Evolutionary conservation across 2,888 invertebrate genomes (phyloP).

Genomic region (Ichneumon xanthorius): DNA sequence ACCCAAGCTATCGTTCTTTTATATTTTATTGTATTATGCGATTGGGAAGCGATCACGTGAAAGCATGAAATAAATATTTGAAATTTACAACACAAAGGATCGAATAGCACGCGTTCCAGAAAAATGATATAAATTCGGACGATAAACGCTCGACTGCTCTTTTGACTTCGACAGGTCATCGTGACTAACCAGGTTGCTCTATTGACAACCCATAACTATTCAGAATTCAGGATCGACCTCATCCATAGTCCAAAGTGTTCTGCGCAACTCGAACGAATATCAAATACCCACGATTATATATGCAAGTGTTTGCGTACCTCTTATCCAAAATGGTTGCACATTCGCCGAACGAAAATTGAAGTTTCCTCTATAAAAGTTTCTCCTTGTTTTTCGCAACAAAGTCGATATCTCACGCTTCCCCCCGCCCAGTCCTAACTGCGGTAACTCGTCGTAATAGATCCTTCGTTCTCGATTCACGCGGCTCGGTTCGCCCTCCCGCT

Average conservation of each 20-base stretch:
- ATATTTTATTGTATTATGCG: no score
- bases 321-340: background rate
- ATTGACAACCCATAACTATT: background rate
- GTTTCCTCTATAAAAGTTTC: background rate
- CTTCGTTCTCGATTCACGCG: slow-evolving; percentile 16
- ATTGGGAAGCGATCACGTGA: no score
- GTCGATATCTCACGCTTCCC: slow-evolving; percentile 14
- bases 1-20: no score
- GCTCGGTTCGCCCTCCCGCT: background rate
- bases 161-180: background rate
- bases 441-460: slow-evolving; percentile 28
- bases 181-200: background rate
- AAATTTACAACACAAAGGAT: no score
- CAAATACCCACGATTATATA: background rate
- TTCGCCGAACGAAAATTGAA: background rate
- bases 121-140: background rate
- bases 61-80: no score
- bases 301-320: background rate
- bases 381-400: slow-evolving; percentile 19
- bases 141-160: background rate
- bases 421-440: background rate
- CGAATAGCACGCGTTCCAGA: background rate
- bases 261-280: background rate
- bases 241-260: background rate
- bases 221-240: background rate